Percentiles rank a stretch among this genome's conserved stretches.
These are phyloP conservation scores for Aix galericulata DNA, from an alignment of 2,113 vertebrate genomes.

Conservation along the genomic window DNA sequence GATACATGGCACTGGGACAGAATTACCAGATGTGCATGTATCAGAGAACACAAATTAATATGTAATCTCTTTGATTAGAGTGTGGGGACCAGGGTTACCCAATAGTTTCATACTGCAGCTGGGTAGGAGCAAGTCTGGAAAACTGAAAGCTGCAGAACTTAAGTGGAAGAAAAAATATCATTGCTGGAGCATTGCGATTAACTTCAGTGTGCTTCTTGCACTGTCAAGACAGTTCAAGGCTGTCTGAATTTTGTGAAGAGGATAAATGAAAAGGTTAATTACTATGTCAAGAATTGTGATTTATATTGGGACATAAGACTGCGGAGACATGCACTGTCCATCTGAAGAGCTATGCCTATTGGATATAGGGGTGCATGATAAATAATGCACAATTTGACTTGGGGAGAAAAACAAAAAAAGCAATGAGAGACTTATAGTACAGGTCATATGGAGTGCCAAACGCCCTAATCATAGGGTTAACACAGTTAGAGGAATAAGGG, in stretches of 20 bases:
- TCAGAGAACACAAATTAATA: background rate
- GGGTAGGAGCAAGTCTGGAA: background rate
- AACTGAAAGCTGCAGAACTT: background rate
- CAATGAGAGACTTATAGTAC: background rate
- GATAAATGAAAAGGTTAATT: background rate
- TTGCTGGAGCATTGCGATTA: background rate
- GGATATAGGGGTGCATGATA: background rate
- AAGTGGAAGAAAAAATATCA: background rate
- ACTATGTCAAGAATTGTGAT: background rate
- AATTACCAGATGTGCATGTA: background rate
- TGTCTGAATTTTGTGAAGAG: background rate
- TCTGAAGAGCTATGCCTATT: background rate
- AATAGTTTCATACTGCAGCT: background rate
- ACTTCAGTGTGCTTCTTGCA: background rate
- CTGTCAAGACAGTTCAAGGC: background rate
- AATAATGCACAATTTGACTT: background rate
- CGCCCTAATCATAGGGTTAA: background rate
- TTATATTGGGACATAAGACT: background rate
- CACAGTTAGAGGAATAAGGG: background rate
- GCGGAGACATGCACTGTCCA: background rate
- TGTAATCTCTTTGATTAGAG: background rate
- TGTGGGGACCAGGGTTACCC: background rate
- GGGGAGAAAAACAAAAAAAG: background rate
- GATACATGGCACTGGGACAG: background rate
- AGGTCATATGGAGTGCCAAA: background rate